Evolutionary conservation across 2,797 vertebrate species (phyloP), one percentile per base, ranked within the genome.

Genomic region (Clarias pachynema): DNA sequence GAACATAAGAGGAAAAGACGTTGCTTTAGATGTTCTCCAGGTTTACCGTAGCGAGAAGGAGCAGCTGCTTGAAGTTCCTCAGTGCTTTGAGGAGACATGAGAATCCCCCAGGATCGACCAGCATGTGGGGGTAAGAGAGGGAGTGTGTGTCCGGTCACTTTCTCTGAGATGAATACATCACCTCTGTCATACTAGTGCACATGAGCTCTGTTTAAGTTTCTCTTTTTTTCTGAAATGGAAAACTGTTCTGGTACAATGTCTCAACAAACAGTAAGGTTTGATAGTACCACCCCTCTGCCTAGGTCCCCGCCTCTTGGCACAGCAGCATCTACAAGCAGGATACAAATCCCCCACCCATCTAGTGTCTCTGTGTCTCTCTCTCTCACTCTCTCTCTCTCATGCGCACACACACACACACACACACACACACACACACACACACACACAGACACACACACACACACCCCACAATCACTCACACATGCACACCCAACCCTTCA

Each of bases 101-200:
- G 88, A 90, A 90, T 92, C 90, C 89, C 66, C 86, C 87, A 89
- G 89, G 88, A 49, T 63, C 81, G 57, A 56, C 57, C 24, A 62
- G 37, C 34, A n/a, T 49, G 10, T 74, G 40, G 26, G 65, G 22
- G 14, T 40, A 40, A 29, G 82, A 63, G 26, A 15, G 40, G 10
- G 56, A 37, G 57, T 34, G 91, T 89, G 85, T 92, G 90, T 92
- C 91, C 91, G 93, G 91, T 95, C 93, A 94, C 91, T 93, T 91
- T 91, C 89, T 91, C 91, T 84, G 90, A 86, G 88, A 89, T 92
- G 90, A 93, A 93, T 94, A 91, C 92, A 94, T 96, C 93, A 94
- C 91, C 91, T 94, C 92, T 94, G 93, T 92, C 90, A 93, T 91
- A 91, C 88, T 89, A 91, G 92, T 87, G 72, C 53, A 66, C 84